Evolutionary conservation across 2,888 invertebrate genomes (phyloP), one percentile per base, ranked within the genome.

Genomic region (Sesamia inferens): DNA sequence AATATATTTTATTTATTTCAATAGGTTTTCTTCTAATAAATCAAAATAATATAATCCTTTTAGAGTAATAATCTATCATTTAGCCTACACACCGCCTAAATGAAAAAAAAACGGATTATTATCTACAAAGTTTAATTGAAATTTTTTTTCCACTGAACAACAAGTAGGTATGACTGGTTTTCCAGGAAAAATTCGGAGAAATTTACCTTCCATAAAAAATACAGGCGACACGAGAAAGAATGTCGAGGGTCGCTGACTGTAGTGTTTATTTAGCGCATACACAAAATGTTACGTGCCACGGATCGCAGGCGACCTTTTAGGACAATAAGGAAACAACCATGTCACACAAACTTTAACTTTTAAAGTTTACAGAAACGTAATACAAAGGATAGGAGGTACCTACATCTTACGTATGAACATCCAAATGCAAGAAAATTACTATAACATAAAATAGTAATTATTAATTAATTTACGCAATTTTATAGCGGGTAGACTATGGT

Each of bases 251-350:
- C 71, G 71, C 68, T 59, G 80, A 68, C 75, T 71, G 68, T 55
- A 48, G 59, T 66, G 63, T 83, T 81, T 81, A 81, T 76, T 83
- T 83, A 51, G 76, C 73, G 72, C 57, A 76, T 68, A 54, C 39
- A 61, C 14, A 55, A 58, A 48, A 74, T 66, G 54, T 54, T 65
- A 66, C 55, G 64, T 44, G 55, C 55, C 19, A 42, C 10, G 54
- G 42, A 61, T n/a, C 14, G 24, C 61, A 62, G 24, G n/a, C 62
- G 62, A 71, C 65, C 63, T 71, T 79, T 80, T 65, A 44, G n/a
- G n/a, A n/a, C n/a, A n/a, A 22, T n/a, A 75, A 69, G 70, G 47
- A 78, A 80, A 57, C 16, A 22, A 19, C 11, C 31, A 5, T 47
- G 51, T 58, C 48, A 61, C 47, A 47, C 14, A 31, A 31, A 2